A percentile compares a stretch with the other conserved stretches of the same genome.
Conservation (phyloP, 2,797 vertebrate species). For the Schizopygopsis pylzovi region DNA sequence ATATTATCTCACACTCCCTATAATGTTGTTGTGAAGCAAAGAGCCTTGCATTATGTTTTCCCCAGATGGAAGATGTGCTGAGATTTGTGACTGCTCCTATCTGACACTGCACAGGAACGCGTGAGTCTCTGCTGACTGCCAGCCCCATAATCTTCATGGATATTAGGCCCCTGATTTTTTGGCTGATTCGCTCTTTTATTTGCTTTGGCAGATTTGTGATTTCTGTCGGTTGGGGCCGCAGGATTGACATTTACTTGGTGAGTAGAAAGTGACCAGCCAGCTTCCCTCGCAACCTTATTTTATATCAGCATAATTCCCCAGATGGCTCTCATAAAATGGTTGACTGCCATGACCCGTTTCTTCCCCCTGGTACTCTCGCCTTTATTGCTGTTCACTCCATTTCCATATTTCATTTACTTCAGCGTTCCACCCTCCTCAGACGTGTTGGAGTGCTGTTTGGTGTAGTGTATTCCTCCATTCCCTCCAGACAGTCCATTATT, state of each 20-base stretch:
- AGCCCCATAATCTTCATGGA: not conserved
- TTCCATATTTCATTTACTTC: conserved; percentile 64
- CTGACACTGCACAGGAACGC: conserved; percentile 77
- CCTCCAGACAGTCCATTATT: conserved; percentile 12
- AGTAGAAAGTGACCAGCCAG: conserved; percentile 68
- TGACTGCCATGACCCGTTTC: conserved; percentile 58
- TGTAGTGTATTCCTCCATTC: conserved; percentile 13
- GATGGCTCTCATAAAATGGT: conserved; percentile 60
- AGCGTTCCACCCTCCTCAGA: conserved; percentile 41
- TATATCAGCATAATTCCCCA: conserved; percentile 47
- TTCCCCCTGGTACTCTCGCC: conserved; percentile 31
- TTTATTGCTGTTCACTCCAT: conserved; percentile 57
- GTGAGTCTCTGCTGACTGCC: conserved; percentile 68
- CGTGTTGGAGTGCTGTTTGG: conserved; percentile 14
- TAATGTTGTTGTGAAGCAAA: conserved; percentile 13
- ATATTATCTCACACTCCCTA: not conserved
- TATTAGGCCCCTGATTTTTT: conserved; percentile 20
- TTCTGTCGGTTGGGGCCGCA: conserved; percentile 80
- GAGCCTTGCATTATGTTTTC: conserved; percentile 1
- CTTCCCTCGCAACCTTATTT: conserved; percentile 43
- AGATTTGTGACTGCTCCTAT: conserved; percentile 80
- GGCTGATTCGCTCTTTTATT: conserved; percentile 42
- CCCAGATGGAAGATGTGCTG: conserved; percentile 56
- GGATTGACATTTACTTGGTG: conserved; percentile 80
- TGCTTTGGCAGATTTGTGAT: conserved; percentile 74